Evolutionary conservation across 2,888 invertebrate genomes (phyloP).

Genomic region (Troides helena): DNA sequence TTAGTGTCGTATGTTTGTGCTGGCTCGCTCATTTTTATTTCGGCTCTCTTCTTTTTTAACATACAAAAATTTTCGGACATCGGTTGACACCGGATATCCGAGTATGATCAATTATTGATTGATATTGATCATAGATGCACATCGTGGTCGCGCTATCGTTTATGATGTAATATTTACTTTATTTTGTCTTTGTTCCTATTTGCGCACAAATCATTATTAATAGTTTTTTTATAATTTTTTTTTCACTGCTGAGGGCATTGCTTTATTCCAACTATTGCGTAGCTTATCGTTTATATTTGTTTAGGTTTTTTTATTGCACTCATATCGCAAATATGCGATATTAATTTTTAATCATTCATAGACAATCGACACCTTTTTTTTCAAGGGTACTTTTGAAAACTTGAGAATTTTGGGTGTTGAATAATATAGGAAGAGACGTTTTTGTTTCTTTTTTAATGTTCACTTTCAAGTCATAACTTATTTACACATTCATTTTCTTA

Average conservation of each 20-base stretch:
- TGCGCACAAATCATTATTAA: not conserved
- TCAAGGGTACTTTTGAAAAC: no score
- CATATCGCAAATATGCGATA: no score
- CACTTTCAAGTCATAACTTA: no score
- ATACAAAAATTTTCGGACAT: not conserved
- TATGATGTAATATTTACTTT: not conserved
- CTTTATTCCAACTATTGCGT: not conserved
- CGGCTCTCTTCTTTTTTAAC: constrained; percentile 21
- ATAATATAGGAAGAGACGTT: no score
- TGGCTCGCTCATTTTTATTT: constrained; percentile 30
- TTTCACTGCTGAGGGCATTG: not conserved
- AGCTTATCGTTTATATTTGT: not conserved
- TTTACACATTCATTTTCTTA: no score
- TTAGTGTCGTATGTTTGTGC: constrained; percentile 23
- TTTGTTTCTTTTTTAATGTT: no score
- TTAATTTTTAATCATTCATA: no score
- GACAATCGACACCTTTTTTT: no score
- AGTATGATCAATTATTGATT: not conserved
- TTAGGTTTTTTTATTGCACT: no score
- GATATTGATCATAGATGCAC: no score
- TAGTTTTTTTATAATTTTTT: not conserved
- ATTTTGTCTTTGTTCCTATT: not conserved
- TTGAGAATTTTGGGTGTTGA: no score
- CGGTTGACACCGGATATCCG: not conserved
- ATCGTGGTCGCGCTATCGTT: no score